Percentiles rank a stretch among this genome's conserved stretches.
These are phyloP conservation scores for Gambelia wislizenii DNA, from an alignment of 2,797 vertebrate species.

Conservation along the genomic window DNA sequence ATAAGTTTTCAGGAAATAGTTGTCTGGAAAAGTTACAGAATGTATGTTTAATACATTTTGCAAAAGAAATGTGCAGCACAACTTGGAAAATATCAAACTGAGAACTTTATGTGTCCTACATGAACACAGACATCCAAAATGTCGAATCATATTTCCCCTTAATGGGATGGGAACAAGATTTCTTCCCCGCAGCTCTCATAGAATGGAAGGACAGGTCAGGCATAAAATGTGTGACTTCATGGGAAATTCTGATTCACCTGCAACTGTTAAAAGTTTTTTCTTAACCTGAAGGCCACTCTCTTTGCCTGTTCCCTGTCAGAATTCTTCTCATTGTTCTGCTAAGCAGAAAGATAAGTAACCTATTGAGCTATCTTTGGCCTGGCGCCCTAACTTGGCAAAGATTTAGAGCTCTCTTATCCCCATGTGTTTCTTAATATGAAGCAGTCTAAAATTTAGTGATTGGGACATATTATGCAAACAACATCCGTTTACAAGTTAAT, in stretches of 20 bases:
- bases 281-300: slow-evolving; percentile 28
- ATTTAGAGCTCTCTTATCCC: slow-evolving; percentile 5
- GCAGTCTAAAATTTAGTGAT: neutral
- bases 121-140: neutral
- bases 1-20: neutral
- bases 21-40: neutral
- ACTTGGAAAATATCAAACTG: neutral
- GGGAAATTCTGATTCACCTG: neutral
- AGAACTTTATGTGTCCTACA: neutral
- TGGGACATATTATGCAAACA: neutral
- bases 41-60: neutral
- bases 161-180: neutral
- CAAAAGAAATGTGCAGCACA: neutral
- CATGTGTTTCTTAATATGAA: neutral
- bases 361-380: slow-evolving; percentile 27
- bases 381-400: slow-evolving; percentile 29
- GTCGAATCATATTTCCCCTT: neutral
- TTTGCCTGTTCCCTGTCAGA: slow-evolving; percentile 27
- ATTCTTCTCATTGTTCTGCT: slow-evolving; percentile 18
- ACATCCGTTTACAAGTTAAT: neutral
- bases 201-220: slow-evolving; percentile 3
- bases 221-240: neutral
- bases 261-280: slow-evolving; percentile 17
- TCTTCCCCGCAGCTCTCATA: slow-evolving; percentile 1
- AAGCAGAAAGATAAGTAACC: slow-evolving; percentile 35